phyloP scores from a whole-genome alignment of 2,888 invertebrate species.

The Ennomos erosarius region DNA sequence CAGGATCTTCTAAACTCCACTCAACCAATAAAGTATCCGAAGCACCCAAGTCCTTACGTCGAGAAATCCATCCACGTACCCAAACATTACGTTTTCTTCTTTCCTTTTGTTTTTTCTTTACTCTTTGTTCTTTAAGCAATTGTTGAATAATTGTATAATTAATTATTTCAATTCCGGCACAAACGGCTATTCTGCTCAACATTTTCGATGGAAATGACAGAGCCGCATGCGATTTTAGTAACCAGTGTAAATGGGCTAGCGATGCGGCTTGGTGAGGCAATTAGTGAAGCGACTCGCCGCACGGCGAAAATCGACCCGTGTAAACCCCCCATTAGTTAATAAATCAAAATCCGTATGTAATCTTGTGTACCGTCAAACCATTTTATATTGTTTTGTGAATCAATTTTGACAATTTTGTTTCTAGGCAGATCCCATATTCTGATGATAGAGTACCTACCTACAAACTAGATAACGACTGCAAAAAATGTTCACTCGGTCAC shows the following conservation, averaged over 20 bases:
- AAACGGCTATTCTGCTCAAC: slow-evolving; percentile 47
- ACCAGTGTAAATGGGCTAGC: slow-evolving; percentile 52
- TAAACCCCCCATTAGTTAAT: slow-evolving; percentile 14
- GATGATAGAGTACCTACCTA: too few species aligned
- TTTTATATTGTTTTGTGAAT: too few species aligned
- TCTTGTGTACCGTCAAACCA: too few species aligned
- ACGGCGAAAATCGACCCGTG: slow-evolving; percentile 56
- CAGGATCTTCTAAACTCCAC: too few species aligned
- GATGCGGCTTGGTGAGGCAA: slow-evolving; percentile 46
- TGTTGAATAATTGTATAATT: slow-evolving; percentile 40
- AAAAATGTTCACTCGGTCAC: too few species aligned
- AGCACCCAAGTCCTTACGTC: too few species aligned
- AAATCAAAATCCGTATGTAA: too few species aligned
- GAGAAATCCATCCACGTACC: too few species aligned
- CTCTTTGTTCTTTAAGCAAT: slow-evolving; percentile 44
- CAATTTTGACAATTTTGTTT: too few species aligned
- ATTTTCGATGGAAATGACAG: slow-evolving; percentile 51
- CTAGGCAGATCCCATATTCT: too few species aligned
- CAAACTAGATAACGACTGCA: too few species aligned
- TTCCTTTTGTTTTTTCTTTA: slow-evolving; percentile 44
- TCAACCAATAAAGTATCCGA: too few species aligned
- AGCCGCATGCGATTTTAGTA: slow-evolving; percentile 54
- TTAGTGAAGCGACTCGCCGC: slow-evolving; percentile 46
- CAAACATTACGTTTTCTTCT: slow-evolving; percentile 34
- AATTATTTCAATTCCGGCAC: slow-evolving; percentile 41